These are phyloP conservation scores for Anhinga rufa DNA, from an alignment of 2,113 vertebrate genomes.

Conservation along the genomic window DNA sequence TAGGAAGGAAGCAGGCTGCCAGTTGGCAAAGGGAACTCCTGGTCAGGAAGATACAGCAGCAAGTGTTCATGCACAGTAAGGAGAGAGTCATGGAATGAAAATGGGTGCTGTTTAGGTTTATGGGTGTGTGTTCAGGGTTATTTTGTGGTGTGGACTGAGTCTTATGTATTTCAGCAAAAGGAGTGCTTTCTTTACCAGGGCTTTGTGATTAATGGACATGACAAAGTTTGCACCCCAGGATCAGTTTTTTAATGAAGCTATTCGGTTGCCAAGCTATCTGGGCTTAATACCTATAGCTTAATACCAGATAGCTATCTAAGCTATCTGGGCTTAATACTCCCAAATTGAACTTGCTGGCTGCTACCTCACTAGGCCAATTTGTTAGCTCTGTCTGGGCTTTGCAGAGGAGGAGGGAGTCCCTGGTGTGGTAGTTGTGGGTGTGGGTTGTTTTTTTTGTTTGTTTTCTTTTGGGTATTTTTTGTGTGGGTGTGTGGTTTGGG, in stretches of 20 bases:
- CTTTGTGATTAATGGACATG: neutral
- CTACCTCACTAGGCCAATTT: neutral
- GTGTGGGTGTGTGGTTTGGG: neutral
- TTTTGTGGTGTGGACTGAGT: neutral
- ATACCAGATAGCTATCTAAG: no score
- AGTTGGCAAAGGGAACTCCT: neutral
- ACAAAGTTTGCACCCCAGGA: neutral
- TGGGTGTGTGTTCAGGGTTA: neutral
- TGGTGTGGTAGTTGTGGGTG: neutral
- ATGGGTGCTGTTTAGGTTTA: neutral
- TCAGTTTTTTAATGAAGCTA: neutral
- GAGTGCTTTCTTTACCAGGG: neutral
- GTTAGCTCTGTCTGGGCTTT: neutral
- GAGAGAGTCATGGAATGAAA: neutral
- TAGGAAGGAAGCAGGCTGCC: neutral
- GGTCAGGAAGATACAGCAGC: neutral
- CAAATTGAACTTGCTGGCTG: neutral
- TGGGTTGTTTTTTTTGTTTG: no score
- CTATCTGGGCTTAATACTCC: neutral
- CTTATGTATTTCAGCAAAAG: neutral
- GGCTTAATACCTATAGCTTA: no score
- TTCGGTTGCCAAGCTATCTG: neutral
- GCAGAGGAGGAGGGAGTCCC: neutral
- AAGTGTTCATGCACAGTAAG: neutral
- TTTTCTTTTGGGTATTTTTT: no score